Evolutionary conservation across 35 echinoderm and acorn worm species (phyloP), one percentile per base, ranked within the genome.

Genomic region (Ptychodera flava): DNA sequence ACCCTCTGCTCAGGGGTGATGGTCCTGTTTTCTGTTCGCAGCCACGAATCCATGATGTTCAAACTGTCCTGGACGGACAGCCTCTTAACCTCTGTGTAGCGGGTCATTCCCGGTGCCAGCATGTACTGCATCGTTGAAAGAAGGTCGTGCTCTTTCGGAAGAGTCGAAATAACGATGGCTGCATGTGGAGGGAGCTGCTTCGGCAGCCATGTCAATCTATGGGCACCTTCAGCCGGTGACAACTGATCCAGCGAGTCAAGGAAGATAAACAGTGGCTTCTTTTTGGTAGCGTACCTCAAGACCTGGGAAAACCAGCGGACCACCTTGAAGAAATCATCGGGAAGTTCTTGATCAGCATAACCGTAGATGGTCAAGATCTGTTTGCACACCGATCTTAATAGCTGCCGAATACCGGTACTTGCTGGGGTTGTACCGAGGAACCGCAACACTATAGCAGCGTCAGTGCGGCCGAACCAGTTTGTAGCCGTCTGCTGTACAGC

Each of bases 401-500:
- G 22, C 45, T 64, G 45, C 45, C 45, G 6, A 6, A 64, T 22
- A 64, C 45, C 45, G 22, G 45, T 64, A 64, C 45, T 64, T 64
- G 45, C 45, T 64, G 45, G 45, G 22, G 45, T 64, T 12, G 45
- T 64, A 22, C 45, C 45, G 22, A 64, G 45, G 45, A 64, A 64
- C 32, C 87, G 77, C n/a, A 88, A 16, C 28, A 88, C 29, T 37
- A 79, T 37, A 15, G 35, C 79, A 1, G 34, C 33, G n/a, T 81
- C 37, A 16, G 31, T 81, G 1, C 35, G 35, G 30, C 27, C 6
- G n/a, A 88, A 80, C 87, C 87, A 88, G 0, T 79, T 31, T 28
- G 78, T 35, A n/a, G 33, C n/a, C 0, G 80, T 79, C 2, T 81
- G 87, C 0, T 37, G 36, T 30, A 28, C 87, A 82, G 78, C 79